phyloP scores from a whole-genome alignment of 2,113 vertebrate species.

The Odocoileus hemionus region DNA sequence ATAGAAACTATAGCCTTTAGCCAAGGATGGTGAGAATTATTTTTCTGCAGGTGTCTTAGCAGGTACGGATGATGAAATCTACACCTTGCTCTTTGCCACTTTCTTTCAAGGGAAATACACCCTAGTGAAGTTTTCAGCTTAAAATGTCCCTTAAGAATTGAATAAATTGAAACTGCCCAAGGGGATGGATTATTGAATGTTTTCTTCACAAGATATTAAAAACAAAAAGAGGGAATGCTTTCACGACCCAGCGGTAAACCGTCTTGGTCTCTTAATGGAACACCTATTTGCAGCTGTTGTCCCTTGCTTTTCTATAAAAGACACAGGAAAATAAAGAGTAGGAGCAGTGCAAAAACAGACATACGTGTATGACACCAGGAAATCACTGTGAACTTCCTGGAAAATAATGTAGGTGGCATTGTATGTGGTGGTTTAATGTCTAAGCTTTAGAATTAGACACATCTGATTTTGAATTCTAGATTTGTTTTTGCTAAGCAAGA shows the following conservation, averaged over 20 bases:
- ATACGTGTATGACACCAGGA: background rate
- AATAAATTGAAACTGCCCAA: conserved; percentile 40
- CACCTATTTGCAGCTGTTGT: conserved; percentile 41
- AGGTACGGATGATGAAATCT: conserved; percentile 6
- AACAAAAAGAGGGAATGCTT: background rate
- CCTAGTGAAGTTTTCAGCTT: conserved; percentile 49
- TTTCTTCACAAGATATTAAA: conserved; percentile 52
- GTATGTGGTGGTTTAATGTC: background rate
- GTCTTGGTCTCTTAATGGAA: conserved; percentile 28
- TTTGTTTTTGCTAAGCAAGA: background rate
- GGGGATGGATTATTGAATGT: conserved; percentile 49
- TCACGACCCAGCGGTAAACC: background rate
- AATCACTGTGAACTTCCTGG: background rate
- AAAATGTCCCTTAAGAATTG: conserved; percentile 47
- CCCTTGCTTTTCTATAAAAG: conserved; percentile 4
- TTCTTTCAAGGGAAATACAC: conserved; percentile 34
- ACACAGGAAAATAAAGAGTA: background rate
- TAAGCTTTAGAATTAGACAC: background rate
- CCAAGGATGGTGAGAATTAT: conserved; percentile 54
- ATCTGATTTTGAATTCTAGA: background rate
- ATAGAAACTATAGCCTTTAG: conserved; percentile 22
- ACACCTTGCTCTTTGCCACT: background rate
- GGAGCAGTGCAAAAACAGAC: background rate
- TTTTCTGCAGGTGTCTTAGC: conserved; percentile 55
- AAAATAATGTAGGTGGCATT: background rate